Conservation (phyloP, 2,113 vertebrate genomes). For the Pangasianodon hypophthalmus region DNA sequence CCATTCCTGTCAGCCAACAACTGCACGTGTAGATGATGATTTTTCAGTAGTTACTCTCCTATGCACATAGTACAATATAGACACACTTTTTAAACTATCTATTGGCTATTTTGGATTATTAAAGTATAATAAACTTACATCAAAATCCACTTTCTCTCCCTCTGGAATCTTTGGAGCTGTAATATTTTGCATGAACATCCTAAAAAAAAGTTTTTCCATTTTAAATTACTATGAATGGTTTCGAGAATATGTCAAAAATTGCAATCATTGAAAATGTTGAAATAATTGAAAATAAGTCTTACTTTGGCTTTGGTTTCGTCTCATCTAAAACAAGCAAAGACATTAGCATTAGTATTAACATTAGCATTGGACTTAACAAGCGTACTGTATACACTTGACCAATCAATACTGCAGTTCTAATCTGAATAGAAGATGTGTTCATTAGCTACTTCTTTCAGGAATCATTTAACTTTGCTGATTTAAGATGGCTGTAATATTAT, state of each 20-base stretch:
- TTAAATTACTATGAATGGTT: background rate
- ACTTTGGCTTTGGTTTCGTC: conserved; percentile 72
- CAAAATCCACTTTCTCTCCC: conserved; percentile 76
- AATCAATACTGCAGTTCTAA: background rate
- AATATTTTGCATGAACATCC: conserved; percentile 63
- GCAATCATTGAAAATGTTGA: background rate
- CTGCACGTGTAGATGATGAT: background rate
- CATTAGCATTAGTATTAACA: background rate
- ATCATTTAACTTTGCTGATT: background rate
- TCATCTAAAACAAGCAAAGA: conserved; percentile 62
- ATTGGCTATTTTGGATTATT: background rate
- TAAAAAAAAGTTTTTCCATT: conserved; percentile 16
- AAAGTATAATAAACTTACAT: conserved; percentile 63
- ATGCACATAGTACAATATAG: background rate
- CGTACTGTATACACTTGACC: background rate
- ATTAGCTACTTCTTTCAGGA: background rate
- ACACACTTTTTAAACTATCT: background rate
- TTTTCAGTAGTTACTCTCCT: background rate
- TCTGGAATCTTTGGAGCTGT: conserved; percentile 72
- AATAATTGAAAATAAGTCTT: conserved; percentile 40
- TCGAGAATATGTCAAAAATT: background rate
- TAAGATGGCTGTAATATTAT: background rate
- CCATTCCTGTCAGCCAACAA: background rate
- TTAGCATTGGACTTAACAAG: background rate
- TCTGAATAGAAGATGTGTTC: background rate